phyloP scores from a whole-genome alignment of 2,113 vertebrate genomes.

The Propithecus coquereli region DNA sequence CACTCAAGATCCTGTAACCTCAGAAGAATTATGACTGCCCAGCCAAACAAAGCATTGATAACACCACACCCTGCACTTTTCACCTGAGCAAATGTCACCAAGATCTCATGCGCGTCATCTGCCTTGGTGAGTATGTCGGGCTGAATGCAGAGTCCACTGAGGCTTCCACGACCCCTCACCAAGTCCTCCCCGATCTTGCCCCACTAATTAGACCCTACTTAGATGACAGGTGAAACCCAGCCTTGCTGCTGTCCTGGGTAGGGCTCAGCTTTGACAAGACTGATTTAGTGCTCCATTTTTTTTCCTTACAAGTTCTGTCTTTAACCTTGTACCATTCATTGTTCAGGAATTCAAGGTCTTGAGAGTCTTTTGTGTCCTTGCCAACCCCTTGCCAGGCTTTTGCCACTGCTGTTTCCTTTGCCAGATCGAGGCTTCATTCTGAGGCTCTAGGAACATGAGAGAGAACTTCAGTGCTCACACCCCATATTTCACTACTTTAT shows the following conservation, averaged over 20 bases:
- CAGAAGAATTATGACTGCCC: neutral
- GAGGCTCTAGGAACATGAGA: neutral
- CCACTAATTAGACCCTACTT: neutral
- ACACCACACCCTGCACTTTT: constrained; percentile 29
- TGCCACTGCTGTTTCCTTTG: neutral
- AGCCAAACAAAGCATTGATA: neutral
- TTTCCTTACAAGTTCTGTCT: neutral
- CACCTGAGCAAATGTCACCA: constrained; percentile 48
- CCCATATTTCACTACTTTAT: neutral
- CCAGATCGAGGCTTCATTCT: neutral
- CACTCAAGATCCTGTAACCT: neutral
- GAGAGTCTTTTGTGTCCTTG: neutral
- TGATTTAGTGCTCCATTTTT: neutral
- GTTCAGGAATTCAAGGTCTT: constrained; percentile 23
- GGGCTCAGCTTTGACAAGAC: neutral
- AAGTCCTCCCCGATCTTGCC: neutral
- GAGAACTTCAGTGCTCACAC: neutral
- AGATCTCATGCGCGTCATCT: neutral
- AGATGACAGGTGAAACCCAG: neutral
- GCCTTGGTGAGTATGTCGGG: neutral
- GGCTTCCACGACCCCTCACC: neutral
- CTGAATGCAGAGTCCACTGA: neutral
- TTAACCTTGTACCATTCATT: neutral
- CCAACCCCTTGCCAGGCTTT: neutral
- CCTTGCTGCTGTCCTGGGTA: neutral